Evolutionary conservation across 1,140 invertebrate genomes (phyloP), one percentile per base, ranked within the genome.

Genomic region (Drosophila mojavensis): DNA sequence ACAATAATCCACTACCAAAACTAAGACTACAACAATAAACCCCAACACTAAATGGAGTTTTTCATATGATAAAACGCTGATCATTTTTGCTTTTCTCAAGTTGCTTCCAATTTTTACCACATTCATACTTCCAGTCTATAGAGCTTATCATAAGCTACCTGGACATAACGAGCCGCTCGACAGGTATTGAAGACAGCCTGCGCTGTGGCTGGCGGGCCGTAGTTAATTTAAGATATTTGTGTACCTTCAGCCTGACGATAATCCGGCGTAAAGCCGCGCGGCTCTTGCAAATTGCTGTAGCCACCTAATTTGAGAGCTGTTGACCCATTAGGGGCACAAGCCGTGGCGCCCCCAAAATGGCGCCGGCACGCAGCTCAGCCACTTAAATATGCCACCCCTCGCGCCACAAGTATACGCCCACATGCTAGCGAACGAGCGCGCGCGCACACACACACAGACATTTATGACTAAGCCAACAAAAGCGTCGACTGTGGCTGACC

Each of bases 231-330:
- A 79, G 86, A 79, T 84, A 84, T 79, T 88, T 82, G 75, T 61
- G 39, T 77, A 74, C 59, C 68, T 67, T 65, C 54, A 50, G 82
- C 61, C 43, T 41, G 56, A 73, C 71, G 68, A 76, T 82, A 88
- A 88, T 79, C 83, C 75, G 62, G 30, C 64, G 72, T 60, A 64
- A 82, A 73, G 79, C 79, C 71, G 75, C 62, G 67, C 45, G 83
- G 76, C 76, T 82, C 75, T 77, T 70, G 68, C 58, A 74, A 86
- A 88, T 75, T 79, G 83, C 78, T 79, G 79, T 86, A 83, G 75
- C 76, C 82, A 86, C 82, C 83, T 86, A 86, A 86, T 86, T 86
- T 86, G 83, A 78, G 83, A 88, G 82, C 83, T 88, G 83, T 88
- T 88, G 69, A 88, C 76, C 79, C 83, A 86, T 86, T 86, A 88